Evolutionary conservation across 1,140 invertebrate species (phyloP).

Genomic region (Potamilus streckersoni): DNA sequence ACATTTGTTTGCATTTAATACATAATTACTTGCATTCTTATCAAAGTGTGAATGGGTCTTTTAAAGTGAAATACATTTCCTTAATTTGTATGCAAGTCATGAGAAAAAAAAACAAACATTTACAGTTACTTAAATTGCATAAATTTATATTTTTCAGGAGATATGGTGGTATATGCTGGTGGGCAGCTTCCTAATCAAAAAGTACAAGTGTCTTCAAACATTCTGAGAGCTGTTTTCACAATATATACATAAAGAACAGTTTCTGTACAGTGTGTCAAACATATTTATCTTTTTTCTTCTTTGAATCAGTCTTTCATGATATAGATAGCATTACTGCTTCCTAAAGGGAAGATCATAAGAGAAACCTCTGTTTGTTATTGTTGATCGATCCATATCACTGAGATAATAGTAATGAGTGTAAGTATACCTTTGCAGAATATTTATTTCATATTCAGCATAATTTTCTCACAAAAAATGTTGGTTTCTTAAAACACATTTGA

Average conservation of each 20-base stretch:
- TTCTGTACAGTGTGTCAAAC: neutral
- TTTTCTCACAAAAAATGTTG: too few relatives aligned
- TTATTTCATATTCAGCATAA: too few relatives aligned
- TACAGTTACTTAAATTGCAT: neutral
- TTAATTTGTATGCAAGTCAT: neutral
- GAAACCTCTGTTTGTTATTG: too few relatives aligned
- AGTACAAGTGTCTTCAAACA: slow-evolving; percentile 47
- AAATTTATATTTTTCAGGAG: slow-evolving; percentile 38
- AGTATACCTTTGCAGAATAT: too few relatives aligned
- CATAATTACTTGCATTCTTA: neutral
- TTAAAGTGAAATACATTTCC: neutral
- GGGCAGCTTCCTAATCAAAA: slow-evolving; percentile 58
- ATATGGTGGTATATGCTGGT: slow-evolving; percentile 51
- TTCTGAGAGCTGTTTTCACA: slow-evolving; percentile 33
- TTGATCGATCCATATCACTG: too few relatives aligned
- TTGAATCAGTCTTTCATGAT: too few relatives aligned
- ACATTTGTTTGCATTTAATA: neutral
- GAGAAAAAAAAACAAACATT: neutral
- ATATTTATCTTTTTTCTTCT: too few relatives aligned
- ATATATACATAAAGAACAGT: slow-evolving; percentile 5
- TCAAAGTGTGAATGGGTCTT: neutral
- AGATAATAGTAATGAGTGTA: too few relatives aligned
- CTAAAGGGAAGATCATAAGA: too few relatives aligned
- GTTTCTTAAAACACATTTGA: too few relatives aligned
- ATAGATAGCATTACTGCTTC: too few relatives aligned